Base-by-base conservation (phyloP, 2,888 invertebrate genomes). In the Timandra comae region DNA sequence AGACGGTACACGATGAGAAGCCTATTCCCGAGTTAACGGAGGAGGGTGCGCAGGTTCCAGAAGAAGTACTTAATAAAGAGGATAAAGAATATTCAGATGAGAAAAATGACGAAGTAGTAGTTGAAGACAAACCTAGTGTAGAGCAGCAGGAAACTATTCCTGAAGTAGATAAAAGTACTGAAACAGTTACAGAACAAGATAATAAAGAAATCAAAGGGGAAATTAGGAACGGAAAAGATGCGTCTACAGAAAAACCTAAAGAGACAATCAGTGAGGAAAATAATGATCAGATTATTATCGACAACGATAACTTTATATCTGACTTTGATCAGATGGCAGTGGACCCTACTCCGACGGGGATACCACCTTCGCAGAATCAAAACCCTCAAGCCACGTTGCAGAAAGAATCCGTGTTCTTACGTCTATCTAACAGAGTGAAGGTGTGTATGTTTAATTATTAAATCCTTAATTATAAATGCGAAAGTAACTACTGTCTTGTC, bases 351-450 rank as follows among this genome's bases (percentile, higher is more conserved):
- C 81, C 82, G 0, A 63, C 84, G 12, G 85, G 81, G 6, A 32
- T 59, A 7, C 65, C 51, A 2, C 43, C 61, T 1, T 38, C 62
- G 13, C 63, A 53, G 8, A 76, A 59, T 35, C 76, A 80, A 34
- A 73, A 76, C 36, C 79, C 68, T 45, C 78, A 73, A 45, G 56
- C 64, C 13, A 71, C 74, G 10, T 67, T 86, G 37, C 94, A 94
- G 62, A 96, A 97, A 56, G 98, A 98, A 74, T 96, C 97, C 5
- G 95, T 98, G n/a, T 97, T 99, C 70, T 90, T 99, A 64, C 88
- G 98, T 49, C 88, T 99, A 37, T 96, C 96, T 38, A 99, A 99
- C 75, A 91, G 98, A 63, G 96, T 99, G 35, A 97, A 97, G 90
- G 94, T 94, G 63, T 66, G 79, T 59, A 46, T 38, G 7, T 6